phyloP scores from a whole-genome alignment of 1,140 invertebrate genomes.

The Temnothorax curvispinosus region DNA sequence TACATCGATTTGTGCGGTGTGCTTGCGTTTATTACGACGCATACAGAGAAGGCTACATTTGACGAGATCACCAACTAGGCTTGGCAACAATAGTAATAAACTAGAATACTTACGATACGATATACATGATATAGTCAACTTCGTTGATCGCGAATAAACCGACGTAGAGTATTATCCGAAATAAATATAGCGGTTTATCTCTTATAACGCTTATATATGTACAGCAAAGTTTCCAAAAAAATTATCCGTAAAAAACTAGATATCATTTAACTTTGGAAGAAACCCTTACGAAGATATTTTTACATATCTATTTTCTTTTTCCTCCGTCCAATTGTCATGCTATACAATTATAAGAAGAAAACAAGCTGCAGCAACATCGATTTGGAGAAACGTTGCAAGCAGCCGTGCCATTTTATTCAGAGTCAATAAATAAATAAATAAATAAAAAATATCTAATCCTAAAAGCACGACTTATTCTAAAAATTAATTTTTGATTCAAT shows the following conservation, averaged over 20 bases:
- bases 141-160: conserved; percentile 51
- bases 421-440: conserved; percentile 65
- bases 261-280: conserved; percentile 72
- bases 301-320: background rate
- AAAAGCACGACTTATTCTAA: conserved; percentile 1
- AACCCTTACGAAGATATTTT: conserved; percentile 42
- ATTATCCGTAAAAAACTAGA: conserved; percentile 77
- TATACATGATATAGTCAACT: conserved; percentile 37
- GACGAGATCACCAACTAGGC: conserved; percentile 57
- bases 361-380: conserved; percentile 43
- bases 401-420: background rate
- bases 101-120: conserved; percentile 65
- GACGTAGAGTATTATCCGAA: conserved; percentile 29
- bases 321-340: background rate
- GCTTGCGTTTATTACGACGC: conserved; percentile 39
- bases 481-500: conserved; percentile 34
- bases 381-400: conserved; percentile 34
- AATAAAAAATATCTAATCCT: conserved; percentile 57
- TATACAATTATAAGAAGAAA: conserved; percentile 21
- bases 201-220: conserved; percentile 58
- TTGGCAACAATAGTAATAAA: conserved; percentile 48
- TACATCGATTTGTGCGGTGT: conserved; percentile 66
- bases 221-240: conserved; percentile 69
- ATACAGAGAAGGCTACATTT: conserved; percentile 32
- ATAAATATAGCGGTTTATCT: conserved; percentile 47